These are phyloP conservation scores for Ornithorhynchus anatinus DNA, from an alignment of 2,113 vertebrate genomes.

Conservation along the genomic window DNA sequence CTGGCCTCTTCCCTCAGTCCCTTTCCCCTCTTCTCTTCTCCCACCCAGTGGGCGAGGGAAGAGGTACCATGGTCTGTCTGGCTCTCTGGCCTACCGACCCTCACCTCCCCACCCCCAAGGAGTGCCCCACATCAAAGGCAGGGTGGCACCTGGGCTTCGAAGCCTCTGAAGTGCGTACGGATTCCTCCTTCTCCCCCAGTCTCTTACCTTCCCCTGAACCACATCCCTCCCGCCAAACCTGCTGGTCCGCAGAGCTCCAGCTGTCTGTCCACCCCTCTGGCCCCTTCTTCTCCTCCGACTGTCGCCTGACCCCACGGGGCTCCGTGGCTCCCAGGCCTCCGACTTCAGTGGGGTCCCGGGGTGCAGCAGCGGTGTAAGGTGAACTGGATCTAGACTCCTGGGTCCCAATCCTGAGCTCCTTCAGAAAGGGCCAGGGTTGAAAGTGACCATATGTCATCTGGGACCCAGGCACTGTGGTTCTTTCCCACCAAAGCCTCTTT, in stretches of 20 bases:
- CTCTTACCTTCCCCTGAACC: not conserved
- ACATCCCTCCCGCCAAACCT: not conserved
- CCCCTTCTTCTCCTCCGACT: no score
- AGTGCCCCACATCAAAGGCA: not conserved
- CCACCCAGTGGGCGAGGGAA: no score
- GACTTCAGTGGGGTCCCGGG: not conserved
- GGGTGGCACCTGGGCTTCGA: not conserved
- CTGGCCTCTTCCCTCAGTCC: not conserved
- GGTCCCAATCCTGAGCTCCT: not conserved
- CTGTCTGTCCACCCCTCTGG: not conserved
- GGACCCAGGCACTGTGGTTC: fast-evolving
- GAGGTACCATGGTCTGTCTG: no score
- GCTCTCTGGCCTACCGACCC: not conserved
- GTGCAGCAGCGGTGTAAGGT: not conserved
- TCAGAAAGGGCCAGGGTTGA: not conserved
- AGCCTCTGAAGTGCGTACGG: not conserved
- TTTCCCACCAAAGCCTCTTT: not conserved
- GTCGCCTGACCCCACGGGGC: not conserved
- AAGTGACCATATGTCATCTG: not conserved
- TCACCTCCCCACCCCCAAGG: not conserved
- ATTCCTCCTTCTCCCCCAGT: not conserved
- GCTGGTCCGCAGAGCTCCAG: not conserved
- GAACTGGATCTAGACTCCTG: not conserved
- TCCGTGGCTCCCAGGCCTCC: not conserved
- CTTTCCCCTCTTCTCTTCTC: fast-evolving